A percentile compares a stretch with the other conserved stretches of the same genome.
phyloP scores from a whole-genome alignment of 2,113 vertebrate species.

The Bujurquina vittata region DNA sequence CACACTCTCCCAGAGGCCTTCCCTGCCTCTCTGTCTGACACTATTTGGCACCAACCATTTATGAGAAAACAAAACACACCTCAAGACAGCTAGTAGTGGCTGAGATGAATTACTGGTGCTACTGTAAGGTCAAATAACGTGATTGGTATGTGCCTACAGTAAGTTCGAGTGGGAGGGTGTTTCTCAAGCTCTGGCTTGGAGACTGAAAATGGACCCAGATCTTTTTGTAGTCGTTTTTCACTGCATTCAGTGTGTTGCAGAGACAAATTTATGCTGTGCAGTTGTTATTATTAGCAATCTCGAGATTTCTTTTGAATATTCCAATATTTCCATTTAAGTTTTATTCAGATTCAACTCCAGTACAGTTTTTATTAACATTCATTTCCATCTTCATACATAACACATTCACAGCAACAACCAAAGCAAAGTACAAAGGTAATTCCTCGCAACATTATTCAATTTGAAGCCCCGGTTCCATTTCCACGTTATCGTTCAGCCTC shows the following conservation, averaged over 20 bases:
- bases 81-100: constrained; percentile 46
- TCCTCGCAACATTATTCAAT: constrained; percentile 54
- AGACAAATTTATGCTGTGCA: background rate
- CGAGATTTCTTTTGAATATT: background rate
- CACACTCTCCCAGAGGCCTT: constrained; percentile 52
- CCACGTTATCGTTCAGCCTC: constrained; percentile 53
- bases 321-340: constrained; percentile 8
- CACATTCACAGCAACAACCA: constrained; percentile 34
- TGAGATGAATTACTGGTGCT: constrained; percentile 60
- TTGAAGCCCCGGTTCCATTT: constrained; percentile 46
- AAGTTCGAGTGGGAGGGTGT: background rate
- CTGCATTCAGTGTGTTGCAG: background rate
- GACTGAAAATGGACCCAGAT: constrained; percentile 6
- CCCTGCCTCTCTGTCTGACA: constrained; percentile 50
- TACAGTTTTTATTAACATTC: constrained; percentile 4
- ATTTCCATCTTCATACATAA: constrained; percentile 14
- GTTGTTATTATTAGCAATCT: background rate
- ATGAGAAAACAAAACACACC: constrained; percentile 68
- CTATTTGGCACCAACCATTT: constrained; percentile 61
- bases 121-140: constrained; percentile 55
- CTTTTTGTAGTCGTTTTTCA: constrained; percentile 16
- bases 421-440: constrained; percentile 39
- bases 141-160: constrained; percentile 35
- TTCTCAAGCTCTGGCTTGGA: constrained; percentile 31
- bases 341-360: background rate